Base-by-base conservation (phyloP, 2,888 invertebrate species). In the Tuberolachnus salignus region DNA sequence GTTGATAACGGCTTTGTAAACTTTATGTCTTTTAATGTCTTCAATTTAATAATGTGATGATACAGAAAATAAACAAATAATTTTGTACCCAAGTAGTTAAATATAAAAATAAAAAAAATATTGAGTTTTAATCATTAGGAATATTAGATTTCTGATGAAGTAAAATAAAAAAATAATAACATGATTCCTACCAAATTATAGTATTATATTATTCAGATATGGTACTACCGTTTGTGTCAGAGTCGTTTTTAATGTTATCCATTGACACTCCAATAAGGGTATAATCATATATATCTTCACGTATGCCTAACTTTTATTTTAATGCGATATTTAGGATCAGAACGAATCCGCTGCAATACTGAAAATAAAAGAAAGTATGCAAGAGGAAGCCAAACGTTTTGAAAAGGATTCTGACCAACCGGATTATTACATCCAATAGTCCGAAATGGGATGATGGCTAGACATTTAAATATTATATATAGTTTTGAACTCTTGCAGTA, bases 361-460 rank as follows among this genome's bases (percentile, higher is more conserved):
- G 89, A 98, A 98, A 91, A 98, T 99, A 88, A 98, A 98, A 90
- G 98, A 98, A 89, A 97, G 96, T 90, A 98, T 99, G 97, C 97
- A 98, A 88, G 98, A 98, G 88, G 98, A 98, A 89, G 98, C 98
- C 87, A 98, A 97, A 90, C 93, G 97, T 88, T 96, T 96, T 89
- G 96, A 97, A 88, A 96, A 96, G 90, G 96, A 96, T 89, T 94
- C 95, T 84, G 96, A 96, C 87, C 95, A 95, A 87, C 94, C 95
- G 86, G 95, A 96, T 88, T 96, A 95, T 90, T 96, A 94, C 89
- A 95, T 96, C 94, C 95, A 94, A 92, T 95, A 94, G 75, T 57
- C n/a, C 16, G 53, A 42, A 64, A 53, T 23, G 53, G 16, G 21
- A 74, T 64, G 63, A n/a, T 74, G 16, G 42, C 21, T 63, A 21